Evolutionary conservation across 2,888 invertebrate genomes (phyloP), one percentile per base, ranked within the genome.

Genomic region (Lasioglossum morio): DNA sequence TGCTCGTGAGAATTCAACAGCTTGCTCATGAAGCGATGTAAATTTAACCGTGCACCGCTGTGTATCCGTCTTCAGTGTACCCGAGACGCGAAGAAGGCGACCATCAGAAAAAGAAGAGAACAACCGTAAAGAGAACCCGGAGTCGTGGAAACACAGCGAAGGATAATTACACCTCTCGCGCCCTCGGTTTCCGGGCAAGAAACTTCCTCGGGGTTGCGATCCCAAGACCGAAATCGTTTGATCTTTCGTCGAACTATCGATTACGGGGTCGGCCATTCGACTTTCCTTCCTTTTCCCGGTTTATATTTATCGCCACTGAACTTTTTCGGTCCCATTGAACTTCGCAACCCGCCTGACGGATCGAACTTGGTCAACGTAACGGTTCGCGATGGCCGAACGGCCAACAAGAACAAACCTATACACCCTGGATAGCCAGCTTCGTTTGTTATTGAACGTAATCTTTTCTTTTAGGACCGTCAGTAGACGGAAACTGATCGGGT

Each of bases 141-240:
- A 79, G 82, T 74, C 79, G 86, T 75, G 86, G 53, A 77, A 79
- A 77, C 79, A 69, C 72, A 79, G 81, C 63, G 79, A 34, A 80
- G 76, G 82, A 77, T 86, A 86, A 87, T 87, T 86, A 82, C 86
- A 72, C 69, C 80, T 80, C 30, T 78, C 72, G 75, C 81, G 72
- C 69, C 63, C 19, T 10, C 37, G 37, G 23, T 70, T 77, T 34
- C 66, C 40, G 30, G 23, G 30, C 16, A 30, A 70, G 72, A 48
- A 81, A 73, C 23, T 70, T 81, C 48, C 19, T 30, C 40, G 34
- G 23, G 16, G 23, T 70, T 60, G 46, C 69, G 23, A 16, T 70
- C n/a, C 40, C 2, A 10, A 30, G 53, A n/a, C 23, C 16, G 48
- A 60, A 63, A 72, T 72, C 78, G 78, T 85, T 82, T 79, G 78